A percentile compares a stretch with the other conserved stretches of the same genome.
These are phyloP conservation scores for Ceriagrion tenellum DNA, from an alignment of 2,888 invertebrate species.

Conservation along the genomic window DNA sequence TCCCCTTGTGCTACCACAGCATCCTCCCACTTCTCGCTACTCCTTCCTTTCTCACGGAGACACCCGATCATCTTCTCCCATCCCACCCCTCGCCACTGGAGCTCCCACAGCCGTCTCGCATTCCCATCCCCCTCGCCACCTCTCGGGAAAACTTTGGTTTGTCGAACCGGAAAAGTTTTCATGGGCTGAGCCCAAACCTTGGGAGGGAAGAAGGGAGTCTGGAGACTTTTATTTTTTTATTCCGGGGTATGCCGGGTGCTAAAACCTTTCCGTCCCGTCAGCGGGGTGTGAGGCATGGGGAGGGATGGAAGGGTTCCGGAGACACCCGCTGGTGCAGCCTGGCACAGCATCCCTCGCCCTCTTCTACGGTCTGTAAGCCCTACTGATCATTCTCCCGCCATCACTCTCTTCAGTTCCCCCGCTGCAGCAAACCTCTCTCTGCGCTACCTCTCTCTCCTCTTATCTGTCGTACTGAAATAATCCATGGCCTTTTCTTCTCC, in stretches of 20 bases:
- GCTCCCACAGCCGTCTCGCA: background rate
- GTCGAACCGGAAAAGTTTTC: constrained; percentile 63
- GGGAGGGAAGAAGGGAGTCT: background rate
- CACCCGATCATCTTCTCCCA: background rate
- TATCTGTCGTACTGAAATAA: no score
- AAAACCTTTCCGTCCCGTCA: constrained; percentile 41
- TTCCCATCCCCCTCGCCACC: background rate
- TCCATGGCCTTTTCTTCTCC: no score
- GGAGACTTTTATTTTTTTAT: no score
- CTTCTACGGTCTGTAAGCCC: background rate
- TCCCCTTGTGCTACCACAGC: background rate
- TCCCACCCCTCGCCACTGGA: background rate
- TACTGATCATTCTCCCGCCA: background rate
- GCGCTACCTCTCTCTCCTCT: background rate
- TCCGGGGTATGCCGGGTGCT: background rate
- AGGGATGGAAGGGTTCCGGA: background rate
- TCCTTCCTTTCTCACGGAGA: no score
- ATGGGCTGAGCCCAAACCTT: constrained; percentile 6
- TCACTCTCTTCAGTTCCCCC: background rate
- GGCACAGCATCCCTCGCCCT: background rate
- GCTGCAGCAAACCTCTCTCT: background rate
- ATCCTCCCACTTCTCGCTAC: no score
- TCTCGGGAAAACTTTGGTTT: constrained; percentile 50
- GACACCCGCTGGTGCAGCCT: background rate
- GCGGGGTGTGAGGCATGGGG: background rate